These are phyloP conservation scores for Fukomys damarensis DNA, from an alignment of 2,113 vertebrate species.

Conservation along the genomic window DNA sequence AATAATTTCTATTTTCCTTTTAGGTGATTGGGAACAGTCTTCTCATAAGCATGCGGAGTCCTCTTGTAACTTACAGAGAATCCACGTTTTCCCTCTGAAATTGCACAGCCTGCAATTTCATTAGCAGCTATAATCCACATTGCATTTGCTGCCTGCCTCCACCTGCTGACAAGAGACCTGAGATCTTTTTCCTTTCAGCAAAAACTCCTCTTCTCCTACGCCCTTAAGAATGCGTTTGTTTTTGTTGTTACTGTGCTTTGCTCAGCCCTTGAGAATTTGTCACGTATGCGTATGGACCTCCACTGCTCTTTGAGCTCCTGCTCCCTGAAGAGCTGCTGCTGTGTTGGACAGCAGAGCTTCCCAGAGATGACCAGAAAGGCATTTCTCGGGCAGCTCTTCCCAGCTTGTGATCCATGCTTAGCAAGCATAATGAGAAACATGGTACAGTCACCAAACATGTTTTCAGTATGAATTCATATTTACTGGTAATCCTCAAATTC, in stretches of 20 bases:
- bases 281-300: neutral
- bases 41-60: neutral
- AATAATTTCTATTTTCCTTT: neutral
- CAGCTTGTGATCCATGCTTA: neutral
- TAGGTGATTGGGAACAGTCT: neutral
- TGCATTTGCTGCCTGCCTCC: neutral
- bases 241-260: neutral
- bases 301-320: neutral
- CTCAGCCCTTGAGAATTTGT: neutral
- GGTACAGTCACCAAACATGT: no score
- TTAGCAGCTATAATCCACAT: neutral
- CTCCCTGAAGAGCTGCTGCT: neutral
- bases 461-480: neutral
- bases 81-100: neutral
- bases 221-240: neutral
- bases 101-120: neutral
- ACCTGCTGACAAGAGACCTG: neutral
- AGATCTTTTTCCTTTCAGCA: neutral
- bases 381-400: no score
- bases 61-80: neutral
- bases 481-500: neutral
- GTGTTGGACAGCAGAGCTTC: neutral
- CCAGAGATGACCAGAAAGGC: neutral
- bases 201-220: neutral
- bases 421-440: neutral